Percentiles rank a stretch among this genome's conserved stretches.
phyloP scores from a whole-genome alignment of 1,140 invertebrate genomes.

The Lerema accius region DNA sequence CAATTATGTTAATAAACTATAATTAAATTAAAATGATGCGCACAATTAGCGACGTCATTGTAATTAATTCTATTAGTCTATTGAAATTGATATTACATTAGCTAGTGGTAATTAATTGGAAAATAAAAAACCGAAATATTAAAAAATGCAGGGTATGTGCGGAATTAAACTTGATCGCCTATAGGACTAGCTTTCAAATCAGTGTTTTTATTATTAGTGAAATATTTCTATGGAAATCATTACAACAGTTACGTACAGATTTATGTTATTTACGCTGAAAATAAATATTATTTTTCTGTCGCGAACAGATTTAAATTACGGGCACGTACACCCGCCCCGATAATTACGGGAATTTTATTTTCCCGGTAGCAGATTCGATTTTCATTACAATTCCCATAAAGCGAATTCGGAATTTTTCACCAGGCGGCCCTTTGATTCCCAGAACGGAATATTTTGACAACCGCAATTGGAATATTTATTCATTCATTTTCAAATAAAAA shows the following conservation, averaged over 20 bases:
- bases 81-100: too few species aligned
- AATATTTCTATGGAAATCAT: background rate
- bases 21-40: too few species aligned
- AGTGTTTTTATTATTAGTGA: too few species aligned
- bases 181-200: too few species aligned
- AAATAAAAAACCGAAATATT: too few species aligned
- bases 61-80: too few species aligned
- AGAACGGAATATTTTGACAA: conserved; percentile 3
- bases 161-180: too few species aligned
- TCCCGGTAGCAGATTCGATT: background rate
- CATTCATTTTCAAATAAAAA: conserved; percentile 1
- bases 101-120: too few species aligned
- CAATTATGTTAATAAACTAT: too few species aligned
- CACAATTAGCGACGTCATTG: too few species aligned
- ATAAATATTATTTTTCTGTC: background rate
- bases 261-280: background rate
- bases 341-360: background rate
- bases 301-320: conserved; percentile 2
- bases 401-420: conserved; percentile 1
- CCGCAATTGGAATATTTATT: conserved; percentile 4
- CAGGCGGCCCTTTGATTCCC: conserved; percentile 5
- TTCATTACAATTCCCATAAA: conserved; percentile 4
- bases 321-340: background rate
- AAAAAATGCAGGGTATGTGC: too few species aligned
- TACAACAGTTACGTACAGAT: background rate